phyloP scores from a whole-genome alignment of 2,888 invertebrate genomes.

The Polymixis flavicincta region DNA sequence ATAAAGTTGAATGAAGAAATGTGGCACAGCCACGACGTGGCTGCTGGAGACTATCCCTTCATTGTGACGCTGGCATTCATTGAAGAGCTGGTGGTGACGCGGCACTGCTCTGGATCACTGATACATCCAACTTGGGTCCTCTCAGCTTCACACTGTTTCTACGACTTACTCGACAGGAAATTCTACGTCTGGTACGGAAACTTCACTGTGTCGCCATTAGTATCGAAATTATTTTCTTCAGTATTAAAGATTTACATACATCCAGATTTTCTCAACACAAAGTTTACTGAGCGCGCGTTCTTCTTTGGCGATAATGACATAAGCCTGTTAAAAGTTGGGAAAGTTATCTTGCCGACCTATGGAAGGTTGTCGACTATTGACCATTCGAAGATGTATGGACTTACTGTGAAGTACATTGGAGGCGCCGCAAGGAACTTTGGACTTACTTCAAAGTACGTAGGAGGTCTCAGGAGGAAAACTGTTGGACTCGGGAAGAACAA shows the following conservation, averaged over 20 bases:
- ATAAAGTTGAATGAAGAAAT: neutral
- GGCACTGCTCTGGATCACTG: conserved; percentile 48
- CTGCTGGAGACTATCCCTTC: conserved; percentile 22
- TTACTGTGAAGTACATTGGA: conserved; percentile 46
- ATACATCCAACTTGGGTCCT: conserved; percentile 43
- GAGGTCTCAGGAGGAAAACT: neutral
- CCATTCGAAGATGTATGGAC: conserved; percentile 46
- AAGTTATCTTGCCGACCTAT: conserved; percentile 4
- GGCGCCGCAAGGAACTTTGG: neutral
- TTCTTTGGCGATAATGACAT: conserved; percentile 54
- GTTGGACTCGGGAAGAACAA: neutral
- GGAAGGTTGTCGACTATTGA: conserved; percentile 44
- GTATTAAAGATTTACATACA: conserved; percentile 44
- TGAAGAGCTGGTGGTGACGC: conserved; percentile 29
- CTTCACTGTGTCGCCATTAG: conserved; percentile 37
- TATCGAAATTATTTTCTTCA: conserved; percentile 22
- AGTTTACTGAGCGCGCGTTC: conserved; percentile 30
- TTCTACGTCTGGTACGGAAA: conserved; percentile 53
- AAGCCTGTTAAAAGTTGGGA: conserved; percentile 33
- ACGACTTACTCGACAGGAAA: conserved; percentile 29
- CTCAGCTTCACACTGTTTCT: conserved; percentile 45
- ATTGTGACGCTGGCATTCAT: conserved; percentile 20
- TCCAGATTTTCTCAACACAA: conserved; percentile 20
- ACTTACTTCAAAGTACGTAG: neutral
- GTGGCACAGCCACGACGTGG: conserved; percentile 32